A percentile compares a stretch with the other conserved stretches of the same genome.
Conservation (phyloP, 2,113 vertebrate species). For the Aldabrachelys gigantea region DNA sequence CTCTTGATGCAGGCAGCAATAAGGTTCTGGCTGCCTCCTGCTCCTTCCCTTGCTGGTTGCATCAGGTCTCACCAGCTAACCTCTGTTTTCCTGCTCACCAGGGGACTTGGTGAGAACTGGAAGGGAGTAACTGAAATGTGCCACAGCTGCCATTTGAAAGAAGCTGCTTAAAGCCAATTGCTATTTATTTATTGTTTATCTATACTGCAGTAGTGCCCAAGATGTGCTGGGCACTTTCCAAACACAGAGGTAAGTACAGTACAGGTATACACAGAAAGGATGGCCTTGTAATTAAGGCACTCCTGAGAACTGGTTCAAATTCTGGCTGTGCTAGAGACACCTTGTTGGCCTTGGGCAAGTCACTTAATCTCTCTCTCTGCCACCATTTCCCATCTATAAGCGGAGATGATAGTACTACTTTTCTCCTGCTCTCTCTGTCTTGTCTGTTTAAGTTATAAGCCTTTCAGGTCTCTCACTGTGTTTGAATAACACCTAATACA, state of each 20-base stretch:
- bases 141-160: not conserved
- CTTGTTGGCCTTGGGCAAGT: not conserved
- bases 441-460: constrained; percentile 12
- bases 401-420: not conserved
- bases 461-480: not conserved
- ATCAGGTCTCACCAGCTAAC: not conserved
- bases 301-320: not conserved
- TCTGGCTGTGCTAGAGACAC: not conserved
- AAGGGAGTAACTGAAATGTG: constrained; percentile 11
- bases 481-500: constrained; percentile 39
- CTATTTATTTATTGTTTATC: constrained; percentile 44
- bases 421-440: not conserved
- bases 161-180: constrained; percentile 4
- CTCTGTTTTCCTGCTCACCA: not conserved
- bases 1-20: not conserved
- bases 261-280: not conserved
- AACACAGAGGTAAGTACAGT: not conserved
- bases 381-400: constrained; percentile 17
- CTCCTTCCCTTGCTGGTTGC: not conserved
- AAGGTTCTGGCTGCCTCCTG: not conserved
- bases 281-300: not conserved
- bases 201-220: constrained; percentile 30
- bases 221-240: not conserved
- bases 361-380: not conserved
- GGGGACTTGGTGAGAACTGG: not conserved